Percentiles rank a stretch among this genome's conserved stretches.
Evolutionary conservation across 2,113 vertebrate species (phyloP).

Genomic region (Paramormyrops kingsleyae): DNA sequence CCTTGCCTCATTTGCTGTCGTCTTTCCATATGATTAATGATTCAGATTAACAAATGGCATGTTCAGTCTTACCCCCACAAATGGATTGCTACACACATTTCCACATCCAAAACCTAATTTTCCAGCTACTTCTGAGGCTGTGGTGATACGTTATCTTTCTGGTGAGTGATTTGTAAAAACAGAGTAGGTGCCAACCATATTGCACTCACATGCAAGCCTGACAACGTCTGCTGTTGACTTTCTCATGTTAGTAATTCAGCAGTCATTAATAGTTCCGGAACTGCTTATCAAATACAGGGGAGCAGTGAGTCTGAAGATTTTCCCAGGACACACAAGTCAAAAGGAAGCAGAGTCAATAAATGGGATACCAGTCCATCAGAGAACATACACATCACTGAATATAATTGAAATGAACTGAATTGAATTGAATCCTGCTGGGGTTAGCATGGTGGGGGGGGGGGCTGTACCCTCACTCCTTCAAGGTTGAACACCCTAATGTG

Average conservation of each 20-base stretch:
- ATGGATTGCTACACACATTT: not conserved
- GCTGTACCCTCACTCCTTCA: not conserved
- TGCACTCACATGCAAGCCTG: not conserved
- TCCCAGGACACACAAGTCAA: not conserved
- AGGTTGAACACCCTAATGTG: not conserved
- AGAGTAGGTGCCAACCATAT: not conserved
- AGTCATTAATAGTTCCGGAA: not conserved
- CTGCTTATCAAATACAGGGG: not conserved
- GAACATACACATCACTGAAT: not conserved
- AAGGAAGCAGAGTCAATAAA: not conserved
- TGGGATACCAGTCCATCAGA: not conserved
- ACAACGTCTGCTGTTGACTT: not conserved
- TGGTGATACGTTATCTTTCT: not conserved
- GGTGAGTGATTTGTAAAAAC: not conserved
- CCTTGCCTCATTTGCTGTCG: not conserved
- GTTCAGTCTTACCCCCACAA: not conserved
- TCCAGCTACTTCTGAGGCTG: not conserved
- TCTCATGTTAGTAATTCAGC: not conserved
- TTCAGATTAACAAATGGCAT: not conserved
- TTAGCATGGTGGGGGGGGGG: not conserved
- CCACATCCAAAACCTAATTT: not conserved
- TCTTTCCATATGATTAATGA: not conserved
- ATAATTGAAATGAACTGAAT: not conserved
- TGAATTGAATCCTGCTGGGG: not conserved
- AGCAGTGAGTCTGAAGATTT: not conserved